Evolutionary conservation across 2,113 vertebrate species (phyloP).

Genomic region (Phrynocephalus versicolor): DNA sequence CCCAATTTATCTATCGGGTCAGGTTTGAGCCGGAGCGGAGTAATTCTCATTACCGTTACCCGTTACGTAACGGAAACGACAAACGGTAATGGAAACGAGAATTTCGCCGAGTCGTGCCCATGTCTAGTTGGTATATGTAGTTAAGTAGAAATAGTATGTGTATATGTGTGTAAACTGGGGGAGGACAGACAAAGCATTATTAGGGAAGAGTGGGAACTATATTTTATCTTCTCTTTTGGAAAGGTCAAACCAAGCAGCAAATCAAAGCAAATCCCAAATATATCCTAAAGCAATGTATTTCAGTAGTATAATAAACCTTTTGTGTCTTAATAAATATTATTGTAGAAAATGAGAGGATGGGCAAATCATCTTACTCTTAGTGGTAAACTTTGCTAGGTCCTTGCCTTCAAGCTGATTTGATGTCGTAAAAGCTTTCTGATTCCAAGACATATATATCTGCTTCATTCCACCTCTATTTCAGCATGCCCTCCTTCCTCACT

Average conservation of each 20-base stretch:
- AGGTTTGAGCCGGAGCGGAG: too few species aligned
- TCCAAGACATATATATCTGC: not conserved
- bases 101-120: too few species aligned
- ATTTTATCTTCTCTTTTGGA: not conserved
- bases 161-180: too few species aligned
- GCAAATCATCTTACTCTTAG: not conserved
- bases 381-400: not conserved
- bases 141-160: too few species aligned
- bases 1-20: too few species aligned
- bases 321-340: not conserved
- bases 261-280: not conserved
- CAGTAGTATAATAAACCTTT: not conserved
- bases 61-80: too few species aligned
- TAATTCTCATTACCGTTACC: too few species aligned
- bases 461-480: not conserved
- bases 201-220: not conserved
- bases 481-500: not conserved
- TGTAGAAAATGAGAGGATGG: not conserved
- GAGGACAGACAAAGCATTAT: not conserved
- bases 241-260: not conserved
- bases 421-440: not conserved
- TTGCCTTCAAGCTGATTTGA: not conserved
- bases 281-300: not conserved
- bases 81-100: too few species aligned
- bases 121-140: too few species aligned